Evolutionary conservation across 2,888 invertebrate species (phyloP).

Genomic region (Cyaniris semiargus): DNA sequence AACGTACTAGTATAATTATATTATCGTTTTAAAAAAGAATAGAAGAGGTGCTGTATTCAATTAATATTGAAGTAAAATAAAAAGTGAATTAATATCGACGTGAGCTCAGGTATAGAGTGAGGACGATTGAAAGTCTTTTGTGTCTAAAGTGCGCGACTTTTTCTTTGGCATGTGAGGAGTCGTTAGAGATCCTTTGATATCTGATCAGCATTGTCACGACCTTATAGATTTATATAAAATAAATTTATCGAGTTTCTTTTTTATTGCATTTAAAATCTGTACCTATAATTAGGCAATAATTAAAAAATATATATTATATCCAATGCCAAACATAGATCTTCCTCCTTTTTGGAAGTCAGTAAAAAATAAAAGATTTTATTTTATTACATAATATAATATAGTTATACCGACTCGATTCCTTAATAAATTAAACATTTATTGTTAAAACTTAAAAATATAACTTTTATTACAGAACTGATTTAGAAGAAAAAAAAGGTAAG

Average conservation of each 20-base stretch:
- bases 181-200: constrained; percentile 14
- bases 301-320: too few relatives aligned
- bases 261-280: not conserved
- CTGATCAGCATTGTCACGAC: not conserved
- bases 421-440: not conserved
- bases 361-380: too few relatives aligned
- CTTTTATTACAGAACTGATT: not conserved
- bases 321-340: too few relatives aligned
- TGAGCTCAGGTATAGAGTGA: not conserved
- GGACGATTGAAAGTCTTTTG: constrained; percentile 5
- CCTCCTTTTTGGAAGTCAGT: too few relatives aligned
- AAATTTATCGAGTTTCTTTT: not conserved
- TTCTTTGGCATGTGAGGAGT: constrained; percentile 8
- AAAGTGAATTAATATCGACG: not conserved
- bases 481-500: not conserved
- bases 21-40: not conserved
- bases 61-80: not conserved
- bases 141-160: not conserved
- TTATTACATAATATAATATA: too few relatives aligned
- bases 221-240: not conserved
- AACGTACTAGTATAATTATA: too few relatives aligned
- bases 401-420: too few relatives aligned
- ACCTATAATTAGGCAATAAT: too few relatives aligned
- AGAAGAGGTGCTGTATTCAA: not conserved
- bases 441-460: not conserved